Conservation (phyloP, 2,888 invertebrate species). For the Pyrocoelia pectoralis region DNA sequence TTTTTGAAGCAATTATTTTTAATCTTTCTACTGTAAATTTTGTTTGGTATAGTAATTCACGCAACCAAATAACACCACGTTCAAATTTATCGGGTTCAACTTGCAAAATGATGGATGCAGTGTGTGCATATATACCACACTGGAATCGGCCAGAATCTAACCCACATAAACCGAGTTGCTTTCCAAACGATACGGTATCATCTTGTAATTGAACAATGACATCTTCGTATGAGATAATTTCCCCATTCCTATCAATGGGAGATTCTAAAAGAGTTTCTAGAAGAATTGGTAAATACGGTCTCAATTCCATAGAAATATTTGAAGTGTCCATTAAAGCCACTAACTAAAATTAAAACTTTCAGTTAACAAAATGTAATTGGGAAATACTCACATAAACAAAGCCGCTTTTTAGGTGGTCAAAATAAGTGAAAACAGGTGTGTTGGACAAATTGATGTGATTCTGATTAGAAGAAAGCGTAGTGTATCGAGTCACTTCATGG, state of each 20-base stretch:
- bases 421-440: constrained; percentile 77
- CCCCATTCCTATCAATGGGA: constrained; percentile 68
- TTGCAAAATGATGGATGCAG: constrained; percentile 72
- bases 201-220: constrained; percentile 81
- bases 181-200: constrained; percentile 72
- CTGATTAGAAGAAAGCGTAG: constrained; percentile 57
- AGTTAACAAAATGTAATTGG: not conserved
- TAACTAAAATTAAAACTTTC: constrained; percentile 64
- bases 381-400: constrained; percentile 79
- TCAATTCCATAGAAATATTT: constrained; percentile 64
- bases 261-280: constrained; percentile 80
- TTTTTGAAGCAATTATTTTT: constrained; percentile 79
- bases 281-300: constrained; percentile 78
- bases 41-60: constrained; percentile 76
- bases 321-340: constrained; percentile 76
- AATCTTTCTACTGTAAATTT: constrained; percentile 77
- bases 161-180: constrained; percentile 71
- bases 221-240: constrained; percentile 69
- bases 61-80: constrained; percentile 77
- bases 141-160: constrained; percentile 64
- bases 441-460: constrained; percentile 66
- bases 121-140: constrained; percentile 77
- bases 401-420: constrained; percentile 82
- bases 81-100: constrained; percentile 81
- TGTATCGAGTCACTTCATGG: constrained; percentile 63